Percentiles rank a stretch among this genome's conserved stretches.
Evolutionary conservation across 2,888 invertebrate genomes (phyloP).

Genomic region (Watsonalla binaria): DNA sequence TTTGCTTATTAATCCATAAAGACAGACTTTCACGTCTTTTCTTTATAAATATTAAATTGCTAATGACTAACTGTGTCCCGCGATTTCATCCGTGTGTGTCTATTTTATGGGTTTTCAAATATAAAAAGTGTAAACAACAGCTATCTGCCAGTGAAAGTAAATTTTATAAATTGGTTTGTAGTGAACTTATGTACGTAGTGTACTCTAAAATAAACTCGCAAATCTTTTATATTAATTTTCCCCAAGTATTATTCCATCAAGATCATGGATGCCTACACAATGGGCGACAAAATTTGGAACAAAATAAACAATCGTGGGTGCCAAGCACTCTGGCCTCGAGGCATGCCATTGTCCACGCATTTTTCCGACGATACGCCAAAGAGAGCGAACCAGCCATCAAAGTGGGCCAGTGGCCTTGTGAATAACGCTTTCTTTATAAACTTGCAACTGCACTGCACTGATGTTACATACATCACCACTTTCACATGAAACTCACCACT

Average conservation of each 20-base stretch:
- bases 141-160: no score
- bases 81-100: no score
- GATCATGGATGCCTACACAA: neutral
- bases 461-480: neutral
- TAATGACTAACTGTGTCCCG: no score
- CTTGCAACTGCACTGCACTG: neutral
- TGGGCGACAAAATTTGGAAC: slow-evolving; percentile 10
- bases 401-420: slow-evolving; percentile 35
- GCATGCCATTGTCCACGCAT: slow-evolving; percentile 10
- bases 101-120: no score
- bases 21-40: no score
- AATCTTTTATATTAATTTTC: neutral
- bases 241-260: neutral
- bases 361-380: slow-evolving; percentile 18
- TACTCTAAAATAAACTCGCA: neutral
- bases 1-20: no score
- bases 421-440: slow-evolving; percentile 32
- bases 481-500: neutral
- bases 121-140: no score
- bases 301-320: slow-evolving; percentile 23
- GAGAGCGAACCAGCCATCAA: slow-evolving; percentile 18
- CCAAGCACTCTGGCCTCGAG: slow-evolving; percentile 10
- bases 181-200: neutral
- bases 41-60: no score
- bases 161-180: no score